A percentile compares a stretch with the other conserved stretches of the same genome.
phyloP scores from a whole-genome alignment of 1,140 invertebrate species.

The Drosophila elegans region DNA sequence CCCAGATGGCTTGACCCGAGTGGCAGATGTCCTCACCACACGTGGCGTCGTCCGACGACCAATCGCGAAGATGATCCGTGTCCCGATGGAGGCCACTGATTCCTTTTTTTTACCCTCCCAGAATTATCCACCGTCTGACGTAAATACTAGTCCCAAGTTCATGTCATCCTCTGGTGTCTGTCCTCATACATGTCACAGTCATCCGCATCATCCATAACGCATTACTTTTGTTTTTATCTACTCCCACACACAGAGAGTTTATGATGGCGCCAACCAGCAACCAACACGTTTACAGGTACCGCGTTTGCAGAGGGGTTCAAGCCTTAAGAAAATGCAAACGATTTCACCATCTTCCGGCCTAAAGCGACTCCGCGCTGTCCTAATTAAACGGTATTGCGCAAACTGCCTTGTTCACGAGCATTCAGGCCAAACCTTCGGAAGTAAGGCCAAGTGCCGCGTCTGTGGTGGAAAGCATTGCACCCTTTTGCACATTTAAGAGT shows the following conservation, averaged over 20 bases:
- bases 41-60: slow-evolving; percentile 1
- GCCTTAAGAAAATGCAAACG: background rate
- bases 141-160: too few relatives aligned
- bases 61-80: background rate
- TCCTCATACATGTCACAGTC: too few relatives aligned
- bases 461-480: background rate
- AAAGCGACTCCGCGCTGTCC: background rate
- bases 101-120: background rate
- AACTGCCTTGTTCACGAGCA: background rate
- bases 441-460: too few relatives aligned
- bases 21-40: background rate
- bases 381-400: background rate
- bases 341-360: background rate
- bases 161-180: too few relatives aligned
- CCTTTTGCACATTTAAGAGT: background rate
- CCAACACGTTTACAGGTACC: background rate
- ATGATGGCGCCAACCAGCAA: background rate
- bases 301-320: background rate
- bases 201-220: too few relatives aligned
- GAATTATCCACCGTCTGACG: background rate
- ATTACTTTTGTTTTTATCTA: background rate
- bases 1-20: background rate
- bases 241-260: background rate
- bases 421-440: background rate
- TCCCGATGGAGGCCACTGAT: background rate